Base-by-base conservation (phyloP, 1,140 invertebrate genomes). In the Leptonema lineaticorne region DNA sequence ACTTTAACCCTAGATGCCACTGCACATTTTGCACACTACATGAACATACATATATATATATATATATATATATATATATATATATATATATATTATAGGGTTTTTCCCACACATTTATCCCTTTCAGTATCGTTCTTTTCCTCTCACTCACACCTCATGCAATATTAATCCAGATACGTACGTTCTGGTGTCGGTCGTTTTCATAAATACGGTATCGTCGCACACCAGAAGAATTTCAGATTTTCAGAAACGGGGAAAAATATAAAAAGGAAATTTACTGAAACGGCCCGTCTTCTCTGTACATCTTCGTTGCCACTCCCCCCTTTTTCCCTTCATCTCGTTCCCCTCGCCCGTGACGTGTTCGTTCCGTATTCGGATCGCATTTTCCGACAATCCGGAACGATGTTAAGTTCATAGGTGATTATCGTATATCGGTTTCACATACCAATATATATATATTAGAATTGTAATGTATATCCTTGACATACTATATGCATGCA, bases 181-280 rank as follows among this genome's bases (percentile, higher is more conserved):
- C 22, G 22, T 22, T 11, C 50, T 24, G 18, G 37, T 11, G 8
- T 22, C 9, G 50, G 50, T 53, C 50, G 50, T 53, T 53, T 53
- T 53, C 50, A 53, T 53, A 53, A 53, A 53, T 53, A 53, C 50
- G 50, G 50, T 20, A 53, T 53, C 50, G 50, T 53, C 50, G 50
- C 50, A 53, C 50, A 53, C 50, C 27, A 11, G 50, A 20, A 11
- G 50, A 53, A 53, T 53, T 22, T 22, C 50, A 24, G 50, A 53
- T 53, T 53, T 18, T n/a, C n/a, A n/a, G 3, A 41, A 41, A 53
- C 50, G 20, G n/a, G n/a, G n/a, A n/a, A 53, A 53, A 53, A 53
- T 53, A n/a, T n/a, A 53, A 53, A 53, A n/a, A 53, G 20, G 50
- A 24, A 53, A 53, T 53, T 53, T 53, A 53, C 50, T 20, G 50